Percentiles rank a stretch among this genome's conserved stretches.
Conservation (phyloP, 1,140 invertebrate genomes). For the Bombus superbus region DNA sequence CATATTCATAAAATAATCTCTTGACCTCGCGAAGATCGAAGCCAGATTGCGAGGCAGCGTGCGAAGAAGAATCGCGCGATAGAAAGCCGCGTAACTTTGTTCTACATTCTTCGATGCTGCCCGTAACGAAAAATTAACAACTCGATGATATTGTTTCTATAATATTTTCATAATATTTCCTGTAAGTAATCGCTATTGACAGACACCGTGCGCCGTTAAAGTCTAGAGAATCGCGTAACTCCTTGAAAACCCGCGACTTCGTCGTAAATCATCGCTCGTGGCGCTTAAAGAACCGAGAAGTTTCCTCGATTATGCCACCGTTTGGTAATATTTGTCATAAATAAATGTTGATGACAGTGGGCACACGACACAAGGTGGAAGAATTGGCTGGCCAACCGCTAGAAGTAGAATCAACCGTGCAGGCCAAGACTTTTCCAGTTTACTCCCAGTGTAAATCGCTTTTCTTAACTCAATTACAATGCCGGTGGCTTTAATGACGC, state of each 20-base stretch:
- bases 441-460: conserved; percentile 59
- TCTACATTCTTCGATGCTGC: not conserved
- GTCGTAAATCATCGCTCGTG: too few species aligned
- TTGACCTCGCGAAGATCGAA: conserved; percentile 68
- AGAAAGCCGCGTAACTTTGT: conserved; percentile 41
- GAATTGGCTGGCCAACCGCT: not conserved
- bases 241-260: conserved; percentile 26
- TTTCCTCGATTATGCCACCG: not conserved
- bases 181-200: not conserved
- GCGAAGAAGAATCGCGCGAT: conserved; percentile 43
- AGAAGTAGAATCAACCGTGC: conserved; percentile 20
- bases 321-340: conserved; percentile 3
- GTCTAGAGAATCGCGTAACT: too few species aligned
- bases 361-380: not conserved
- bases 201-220: not conserved
- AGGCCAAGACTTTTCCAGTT: conserved; percentile 54
- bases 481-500: conserved; percentile 67
- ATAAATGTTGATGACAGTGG: not conserved
- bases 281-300: not conserved
- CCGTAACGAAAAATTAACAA: too few species aligned
- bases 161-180: too few species aligned
- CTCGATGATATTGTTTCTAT: not conserved
- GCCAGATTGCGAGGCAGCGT: conserved; percentile 55
- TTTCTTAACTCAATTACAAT: conserved; percentile 73
- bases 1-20: conserved; percentile 71